Evolutionary conservation across 2,113 vertebrate species (phyloP).

Genomic region (Clarias macrocephalus): DNA sequence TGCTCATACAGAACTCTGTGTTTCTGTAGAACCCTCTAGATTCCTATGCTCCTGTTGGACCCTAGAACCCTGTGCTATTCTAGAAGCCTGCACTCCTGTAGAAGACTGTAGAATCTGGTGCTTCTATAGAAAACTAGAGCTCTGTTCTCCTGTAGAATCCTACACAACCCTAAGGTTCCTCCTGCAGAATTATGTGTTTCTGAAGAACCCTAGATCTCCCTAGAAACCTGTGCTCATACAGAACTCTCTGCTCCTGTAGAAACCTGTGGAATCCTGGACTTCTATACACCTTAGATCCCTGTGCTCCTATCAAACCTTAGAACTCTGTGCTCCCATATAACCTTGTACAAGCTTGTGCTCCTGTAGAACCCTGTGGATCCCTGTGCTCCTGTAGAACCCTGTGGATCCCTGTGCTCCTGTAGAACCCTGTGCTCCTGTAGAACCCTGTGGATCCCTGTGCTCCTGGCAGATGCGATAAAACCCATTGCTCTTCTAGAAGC

Average conservation of each 20-base stretch:
- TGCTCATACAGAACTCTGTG: background rate
- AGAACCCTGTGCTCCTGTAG: background rate
- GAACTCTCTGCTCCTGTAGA: background rate
- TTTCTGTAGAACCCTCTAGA: background rate
- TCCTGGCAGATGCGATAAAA: background rate
- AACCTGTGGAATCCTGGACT: background rate
- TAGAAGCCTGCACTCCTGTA: background rate
- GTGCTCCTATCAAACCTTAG: background rate
- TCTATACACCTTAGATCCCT: background rate
- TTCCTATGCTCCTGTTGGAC: background rate
- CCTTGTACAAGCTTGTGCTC: background rate
- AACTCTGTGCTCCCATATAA: background rate
- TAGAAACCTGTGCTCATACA: background rate
- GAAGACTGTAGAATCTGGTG: background rate
- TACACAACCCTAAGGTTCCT: too few species aligned
- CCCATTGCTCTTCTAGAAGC: background rate
- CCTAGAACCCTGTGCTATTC: background rate
- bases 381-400: background rate
- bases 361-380: background rate
- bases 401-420: background rate
- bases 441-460: background rate
- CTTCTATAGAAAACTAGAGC: background rate
- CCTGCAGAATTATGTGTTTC: too few species aligned
- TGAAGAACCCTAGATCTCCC: too few species aligned
- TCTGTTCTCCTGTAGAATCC: background rate